Evolutionary conservation across 1,140 invertebrate genomes (phyloP).

Genomic region (Luehdorfia chinensis): DNA sequence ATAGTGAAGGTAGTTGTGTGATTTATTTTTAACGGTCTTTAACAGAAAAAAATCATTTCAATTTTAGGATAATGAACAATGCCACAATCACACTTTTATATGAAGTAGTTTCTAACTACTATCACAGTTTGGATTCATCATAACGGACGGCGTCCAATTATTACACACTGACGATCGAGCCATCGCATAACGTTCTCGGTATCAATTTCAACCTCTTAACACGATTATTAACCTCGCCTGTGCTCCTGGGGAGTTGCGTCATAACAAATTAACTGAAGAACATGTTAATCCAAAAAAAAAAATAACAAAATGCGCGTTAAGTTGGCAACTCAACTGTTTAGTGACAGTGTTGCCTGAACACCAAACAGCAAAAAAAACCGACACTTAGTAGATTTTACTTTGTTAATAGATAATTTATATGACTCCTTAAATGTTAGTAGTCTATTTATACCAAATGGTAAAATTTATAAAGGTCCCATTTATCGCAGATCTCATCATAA

Average conservation of each 20-base stretch:
- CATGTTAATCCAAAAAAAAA: constrained; percentile 25
- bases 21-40: no score
- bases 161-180: no score
- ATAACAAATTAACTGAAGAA: constrained; percentile 29
- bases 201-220: no score
- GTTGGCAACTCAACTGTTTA: constrained; percentile 27
- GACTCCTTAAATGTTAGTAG: constrained; percentile 25
- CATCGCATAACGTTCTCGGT: no score
- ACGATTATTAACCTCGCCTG: no score
- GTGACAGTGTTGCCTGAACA: constrained; percentile 26
- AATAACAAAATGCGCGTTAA: constrained; percentile 36
- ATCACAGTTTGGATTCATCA: no score
- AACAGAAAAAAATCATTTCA: no score
- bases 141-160: no score
- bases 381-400: constrained; percentile 12
- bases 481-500: constrained; percentile 27
- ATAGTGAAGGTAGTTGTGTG: no score
- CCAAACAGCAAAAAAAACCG: constrained; percentile 21
- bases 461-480: constrained; percentile 25
- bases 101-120: no score
- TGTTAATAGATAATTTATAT: constrained; percentile 27
- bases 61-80: no score
- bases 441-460: constrained; percentile 23
- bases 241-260: neutral
- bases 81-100: no score